Conservation (phyloP, 2,797 vertebrate genomes). For the Meriones psammophilus region DNA sequence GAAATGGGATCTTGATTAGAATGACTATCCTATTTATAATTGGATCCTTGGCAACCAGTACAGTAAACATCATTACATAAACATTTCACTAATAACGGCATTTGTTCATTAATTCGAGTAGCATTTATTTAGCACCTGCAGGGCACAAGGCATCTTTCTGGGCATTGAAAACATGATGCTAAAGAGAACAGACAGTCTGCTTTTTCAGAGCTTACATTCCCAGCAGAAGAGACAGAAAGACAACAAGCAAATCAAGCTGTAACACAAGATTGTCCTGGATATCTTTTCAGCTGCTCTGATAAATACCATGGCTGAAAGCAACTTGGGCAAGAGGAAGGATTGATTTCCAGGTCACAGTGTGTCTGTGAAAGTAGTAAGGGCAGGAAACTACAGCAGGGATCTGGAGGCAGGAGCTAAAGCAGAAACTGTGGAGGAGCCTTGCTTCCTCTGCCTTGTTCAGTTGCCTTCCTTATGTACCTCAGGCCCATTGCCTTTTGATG, state of each 20-base stretch:
- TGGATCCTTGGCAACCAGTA: conserved; percentile 42
- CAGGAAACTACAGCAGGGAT: neutral
- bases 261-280: neutral
- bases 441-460: neutral
- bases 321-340: neutral
- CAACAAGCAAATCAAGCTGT: neutral
- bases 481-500: too few relatives aligned
- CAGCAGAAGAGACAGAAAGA: neutral
- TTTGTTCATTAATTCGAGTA: conserved; percentile 43
- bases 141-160: neutral
- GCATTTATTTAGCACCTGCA: conserved; percentile 26
- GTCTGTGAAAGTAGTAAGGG: neutral
- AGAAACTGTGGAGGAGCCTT: neutral
- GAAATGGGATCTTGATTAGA: conserved; percentile 27
- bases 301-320: neutral
- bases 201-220: neutral
- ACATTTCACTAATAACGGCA: conserved; percentile 36
- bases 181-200: neutral
- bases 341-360: neutral
- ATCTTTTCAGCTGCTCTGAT: neutral
- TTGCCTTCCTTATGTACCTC: neutral
- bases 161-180: neutral
- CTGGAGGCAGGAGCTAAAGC: neutral
- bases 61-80: conserved; percentile 7
- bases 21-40: conserved; percentile 61